These are phyloP conservation scores for Branchinecta sandiegonensis DNA, from an alignment of 2,888 invertebrate species.

Conservation along the genomic window DNA sequence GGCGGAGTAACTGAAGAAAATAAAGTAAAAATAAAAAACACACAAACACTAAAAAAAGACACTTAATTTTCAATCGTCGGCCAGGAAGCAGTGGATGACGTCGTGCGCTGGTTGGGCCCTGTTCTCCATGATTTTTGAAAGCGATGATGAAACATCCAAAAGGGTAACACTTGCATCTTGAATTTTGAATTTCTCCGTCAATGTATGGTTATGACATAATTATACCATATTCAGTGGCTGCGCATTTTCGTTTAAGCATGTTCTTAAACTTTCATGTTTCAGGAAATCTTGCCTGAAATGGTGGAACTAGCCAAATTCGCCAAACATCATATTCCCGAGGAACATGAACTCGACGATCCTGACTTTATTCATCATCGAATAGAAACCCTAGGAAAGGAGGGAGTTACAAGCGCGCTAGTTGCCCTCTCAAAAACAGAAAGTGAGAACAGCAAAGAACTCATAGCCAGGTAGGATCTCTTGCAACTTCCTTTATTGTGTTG, in stretches of 20 bases:
- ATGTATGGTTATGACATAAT: too few species aligned
- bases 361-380: slow-evolving; percentile 69
- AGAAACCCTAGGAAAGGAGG: slow-evolving; percentile 57
- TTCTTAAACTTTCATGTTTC: not conserved
- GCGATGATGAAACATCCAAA: too few species aligned
- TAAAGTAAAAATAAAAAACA: too few species aligned
- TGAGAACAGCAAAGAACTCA: slow-evolving; percentile 76
- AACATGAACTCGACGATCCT: slow-evolving; percentile 75
- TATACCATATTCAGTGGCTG: too few species aligned
- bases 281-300: slow-evolving; percentile 85
- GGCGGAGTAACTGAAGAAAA: too few species aligned
- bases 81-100: too few species aligned
- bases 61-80: too few species aligned
- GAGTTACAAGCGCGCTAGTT: slow-evolving; percentile 77
- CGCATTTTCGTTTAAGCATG: not conserved
- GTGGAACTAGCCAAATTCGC: slow-evolving; percentile 94
- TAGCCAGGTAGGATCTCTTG: slow-evolving; percentile 38
- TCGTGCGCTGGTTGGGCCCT: too few species aligned
- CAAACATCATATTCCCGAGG: slow-evolving; percentile 96
- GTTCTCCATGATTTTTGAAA: too few species aligned
- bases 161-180: too few species aligned
- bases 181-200: too few species aligned
- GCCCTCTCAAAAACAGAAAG: slow-evolving; percentile 84
- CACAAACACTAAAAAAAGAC: too few species aligned
- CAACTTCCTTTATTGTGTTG: not conserved